phyloP scores from a whole-genome alignment of 2,797 vertebrate species.

The Pteronotus mesoamericanus region DNA sequence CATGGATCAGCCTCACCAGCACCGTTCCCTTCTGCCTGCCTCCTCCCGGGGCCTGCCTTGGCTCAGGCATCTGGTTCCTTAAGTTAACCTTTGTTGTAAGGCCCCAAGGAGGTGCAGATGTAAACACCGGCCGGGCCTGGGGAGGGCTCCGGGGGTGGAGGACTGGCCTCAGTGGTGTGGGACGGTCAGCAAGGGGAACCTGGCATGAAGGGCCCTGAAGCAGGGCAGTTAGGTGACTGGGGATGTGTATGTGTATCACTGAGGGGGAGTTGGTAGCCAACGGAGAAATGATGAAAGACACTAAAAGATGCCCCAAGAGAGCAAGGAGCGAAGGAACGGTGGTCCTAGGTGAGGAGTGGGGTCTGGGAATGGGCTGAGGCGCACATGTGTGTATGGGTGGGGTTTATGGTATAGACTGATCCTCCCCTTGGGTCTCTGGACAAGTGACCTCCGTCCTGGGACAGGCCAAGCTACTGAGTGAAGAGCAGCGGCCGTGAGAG shows the following conservation, averaged over 20 bases:
- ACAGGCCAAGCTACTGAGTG: not conserved
- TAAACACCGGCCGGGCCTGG: not conserved
- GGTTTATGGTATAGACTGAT: not conserved
- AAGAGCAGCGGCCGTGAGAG: not conserved
- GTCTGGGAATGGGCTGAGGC: not conserved
- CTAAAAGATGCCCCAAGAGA: not conserved
- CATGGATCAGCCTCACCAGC: not conserved
- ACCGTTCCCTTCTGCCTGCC: not conserved
- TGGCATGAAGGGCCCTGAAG: not conserved
- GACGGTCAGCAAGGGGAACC: not conserved
- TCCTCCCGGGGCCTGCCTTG: not conserved
- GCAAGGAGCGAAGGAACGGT: not conserved
- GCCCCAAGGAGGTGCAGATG: not conserved
- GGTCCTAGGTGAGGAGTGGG: not conserved
- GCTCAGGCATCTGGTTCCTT: not conserved
- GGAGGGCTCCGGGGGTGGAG: not conserved
- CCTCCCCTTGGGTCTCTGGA: not conserved
- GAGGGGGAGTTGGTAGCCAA: not conserved
- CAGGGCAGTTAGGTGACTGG: not conserved
- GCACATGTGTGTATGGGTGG: accelerated
- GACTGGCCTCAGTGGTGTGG: not conserved
- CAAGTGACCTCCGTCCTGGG: not conserved
- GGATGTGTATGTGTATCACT: not conserved
- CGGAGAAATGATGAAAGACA: not conserved
- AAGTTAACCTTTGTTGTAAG: not conserved